Conservation (phyloP, 2,797 vertebrate genomes). For the Hippoglossus hippoglossus region DNA sequence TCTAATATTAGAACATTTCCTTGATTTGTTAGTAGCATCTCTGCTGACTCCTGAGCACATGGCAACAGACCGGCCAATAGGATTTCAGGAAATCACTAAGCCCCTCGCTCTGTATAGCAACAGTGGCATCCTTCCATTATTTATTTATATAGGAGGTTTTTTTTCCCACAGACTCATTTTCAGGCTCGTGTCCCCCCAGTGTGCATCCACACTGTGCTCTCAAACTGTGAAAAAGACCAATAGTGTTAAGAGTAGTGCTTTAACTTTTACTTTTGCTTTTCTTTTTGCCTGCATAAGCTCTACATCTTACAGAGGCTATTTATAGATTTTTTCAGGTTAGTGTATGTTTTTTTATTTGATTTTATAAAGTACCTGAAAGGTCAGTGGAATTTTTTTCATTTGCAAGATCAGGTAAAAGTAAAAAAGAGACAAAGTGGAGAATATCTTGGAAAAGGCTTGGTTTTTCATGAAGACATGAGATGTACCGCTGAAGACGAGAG, state of each 20-base stretch:
- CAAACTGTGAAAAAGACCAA: conserved; percentile 79
- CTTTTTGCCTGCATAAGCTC: conserved; percentile 41
- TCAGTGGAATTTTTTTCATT: conserved; percentile 23
- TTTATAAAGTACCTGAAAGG: conserved; percentile 17
- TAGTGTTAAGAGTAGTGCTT: conserved; percentile 49
- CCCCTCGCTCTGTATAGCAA: conserved; percentile 82
- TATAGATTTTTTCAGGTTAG: conserved; percentile 17
- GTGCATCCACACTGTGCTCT: conserved; percentile 66
- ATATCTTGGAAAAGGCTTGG: conserved; percentile 37
- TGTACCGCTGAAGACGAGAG: conserved; percentile 38
- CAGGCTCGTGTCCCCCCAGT: conserved; percentile 70
- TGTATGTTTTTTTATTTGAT: conserved; percentile 6
- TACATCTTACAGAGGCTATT: conserved; percentile 18
- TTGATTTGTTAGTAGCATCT: conserved; percentile 85
- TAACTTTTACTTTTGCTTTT: conserved; percentile 40
- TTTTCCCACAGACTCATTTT: conserved; percentile 74
- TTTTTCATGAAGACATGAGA: conserved; percentile 45
- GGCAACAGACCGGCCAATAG: conserved; percentile 80
- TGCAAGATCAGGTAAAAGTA: conserved; percentile 36
- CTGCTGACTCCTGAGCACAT: conserved; percentile 82
- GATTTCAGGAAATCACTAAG: conserved; percentile 79
- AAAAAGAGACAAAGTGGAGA: conserved; percentile 22
- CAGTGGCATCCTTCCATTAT: conserved; percentile 82
- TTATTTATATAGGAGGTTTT: conserved; percentile 80
- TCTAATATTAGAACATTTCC: conserved; percentile 87